These are phyloP conservation scores for Podabrus alpinus DNA, from an alignment of 2,888 invertebrate genomes.

Conservation along the genomic window DNA sequence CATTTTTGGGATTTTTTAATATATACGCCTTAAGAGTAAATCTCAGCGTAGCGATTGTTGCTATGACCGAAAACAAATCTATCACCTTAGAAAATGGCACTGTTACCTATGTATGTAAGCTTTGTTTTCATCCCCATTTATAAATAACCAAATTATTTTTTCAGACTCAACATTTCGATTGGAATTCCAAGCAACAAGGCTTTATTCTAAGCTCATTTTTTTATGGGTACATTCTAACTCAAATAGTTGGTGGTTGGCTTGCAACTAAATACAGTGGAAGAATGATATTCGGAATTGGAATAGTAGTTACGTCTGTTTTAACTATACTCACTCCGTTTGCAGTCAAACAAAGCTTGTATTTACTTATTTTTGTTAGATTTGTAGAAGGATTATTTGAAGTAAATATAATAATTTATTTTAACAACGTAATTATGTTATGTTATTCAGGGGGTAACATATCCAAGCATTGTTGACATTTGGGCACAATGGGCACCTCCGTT, in stretches of 20 bases:
- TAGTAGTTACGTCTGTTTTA: slow-evolving; percentile 76
- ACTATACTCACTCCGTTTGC: slow-evolving; percentile 81
- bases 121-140: background rate
- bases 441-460: slow-evolving; percentile 73
- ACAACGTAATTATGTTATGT: background rate
- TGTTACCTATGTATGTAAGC: slow-evolving; percentile 61
- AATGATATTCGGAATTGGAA: slow-evolving; percentile 77
- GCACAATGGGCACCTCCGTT: slow-evolving; percentile 80
- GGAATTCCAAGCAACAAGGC: slow-evolving; percentile 79
- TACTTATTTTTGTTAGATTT: slow-evolving; percentile 70
- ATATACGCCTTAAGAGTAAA: slow-evolving; percentile 84
- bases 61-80: slow-evolving; percentile 80
- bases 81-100: slow-evolving; percentile 68
- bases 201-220: slow-evolving; percentile 85
- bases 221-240: slow-evolving; percentile 86
- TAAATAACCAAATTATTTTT: slow-evolving; percentile 18
- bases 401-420: background rate
- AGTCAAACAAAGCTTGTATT: slow-evolving; percentile 69
- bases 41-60: slow-evolving; percentile 92
- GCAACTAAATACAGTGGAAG: slow-evolving; percentile 86
- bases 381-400: slow-evolving; percentile 49
- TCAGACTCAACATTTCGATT: slow-evolving; percentile 75
- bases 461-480: slow-evolving; percentile 84
- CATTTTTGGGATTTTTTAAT: slow-evolving; percentile 85
- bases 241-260: slow-evolving; percentile 82